Base-by-base conservation (phyloP, 2,113 vertebrate genomes). In the Blennius ocellaris region DNA sequence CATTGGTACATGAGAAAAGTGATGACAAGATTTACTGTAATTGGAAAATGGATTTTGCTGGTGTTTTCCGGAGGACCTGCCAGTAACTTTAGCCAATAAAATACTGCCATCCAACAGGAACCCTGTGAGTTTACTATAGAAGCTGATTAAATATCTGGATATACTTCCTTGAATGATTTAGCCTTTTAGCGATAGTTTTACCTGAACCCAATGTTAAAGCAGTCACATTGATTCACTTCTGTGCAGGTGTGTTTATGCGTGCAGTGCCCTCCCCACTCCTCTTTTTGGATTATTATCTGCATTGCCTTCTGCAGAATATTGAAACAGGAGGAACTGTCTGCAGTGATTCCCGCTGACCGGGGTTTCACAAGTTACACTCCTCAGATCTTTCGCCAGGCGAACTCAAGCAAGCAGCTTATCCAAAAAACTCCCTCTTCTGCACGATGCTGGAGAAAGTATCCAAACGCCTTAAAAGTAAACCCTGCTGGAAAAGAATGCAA, bases 241-340 rank as follows among this genome's bases (percentile, higher is more conserved):
- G 8, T 53, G 40, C 61, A 11, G 30, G 7, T 16, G 58, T 41
- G 44, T 30, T 30, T 30, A 30, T 30, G 21, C 21, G 21, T 30
- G 21, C 69, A 63, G 39, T 76, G 80, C 52, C 36, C 61, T 45
- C 67, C 56, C 15, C 17, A 71, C 44, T 51, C 7, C 39, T 69
- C 76, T 90, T 83, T 83, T 78, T 80, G 78, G 85, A 85, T 66
- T 53, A 58, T 47, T 71, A 62, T 83, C 68, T 72, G 53, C 40
- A 43, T 66, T 74, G 39, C 51, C 77, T 86, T 63, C 73, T 73
- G 63, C 37, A 8, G 52, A 56, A 65, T 59, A 37, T 55, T 76
- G 45, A 17, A 81, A 41, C 59, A 49, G 16, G 64, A 37, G 40
- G 56, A 83, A 73, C 83, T 57, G 56, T 78, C 51, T 80, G 62